These are phyloP conservation scores for Ammospiza caudacuta DNA, from an alignment of 2,113 vertebrate species.

Conservation along the genomic window DNA sequence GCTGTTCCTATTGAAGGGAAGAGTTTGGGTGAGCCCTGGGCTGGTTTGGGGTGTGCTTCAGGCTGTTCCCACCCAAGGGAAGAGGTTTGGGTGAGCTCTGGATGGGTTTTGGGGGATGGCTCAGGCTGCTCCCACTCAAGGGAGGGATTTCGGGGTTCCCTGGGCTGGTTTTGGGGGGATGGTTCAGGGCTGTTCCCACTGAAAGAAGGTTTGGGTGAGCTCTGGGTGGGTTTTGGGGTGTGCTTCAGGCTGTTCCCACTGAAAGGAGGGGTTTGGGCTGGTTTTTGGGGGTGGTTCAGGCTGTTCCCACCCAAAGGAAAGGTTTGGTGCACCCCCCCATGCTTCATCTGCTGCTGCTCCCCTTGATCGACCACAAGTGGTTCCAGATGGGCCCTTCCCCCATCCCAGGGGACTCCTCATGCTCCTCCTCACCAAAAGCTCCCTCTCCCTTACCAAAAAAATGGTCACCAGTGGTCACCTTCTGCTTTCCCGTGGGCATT, in stretches of 20 bases:
- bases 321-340: background rate
- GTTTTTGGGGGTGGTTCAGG: too few relatives aligned
- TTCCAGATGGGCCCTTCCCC: constrained; percentile 1
- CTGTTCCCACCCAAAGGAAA: too few relatives aligned
- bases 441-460: background rate
- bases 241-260: background rate
- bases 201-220: too few relatives aligned
- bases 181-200: too few relatives aligned
- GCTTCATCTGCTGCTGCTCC: background rate
- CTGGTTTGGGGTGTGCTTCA: background rate
- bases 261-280: background rate
- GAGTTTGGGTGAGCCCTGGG: background rate
- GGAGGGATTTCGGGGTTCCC: too few relatives aligned
- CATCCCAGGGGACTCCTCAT: background rate
- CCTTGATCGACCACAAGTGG: fast-evolving
- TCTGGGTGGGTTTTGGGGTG: background rate
- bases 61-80: background rate
- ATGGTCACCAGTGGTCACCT: background rate
- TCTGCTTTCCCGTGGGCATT: background rate
- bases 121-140: too few relatives aligned
- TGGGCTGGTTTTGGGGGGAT: too few relatives aligned
- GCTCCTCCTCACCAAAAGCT: background rate
- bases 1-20: too few relatives aligned
- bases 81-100: too few relatives aligned
- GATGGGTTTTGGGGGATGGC: too few relatives aligned